A percentile compares a stretch with the other conserved stretches of the same genome.
phyloP scores from a whole-genome alignment of 2,888 invertebrate genomes.

The Dione juno region DNA sequence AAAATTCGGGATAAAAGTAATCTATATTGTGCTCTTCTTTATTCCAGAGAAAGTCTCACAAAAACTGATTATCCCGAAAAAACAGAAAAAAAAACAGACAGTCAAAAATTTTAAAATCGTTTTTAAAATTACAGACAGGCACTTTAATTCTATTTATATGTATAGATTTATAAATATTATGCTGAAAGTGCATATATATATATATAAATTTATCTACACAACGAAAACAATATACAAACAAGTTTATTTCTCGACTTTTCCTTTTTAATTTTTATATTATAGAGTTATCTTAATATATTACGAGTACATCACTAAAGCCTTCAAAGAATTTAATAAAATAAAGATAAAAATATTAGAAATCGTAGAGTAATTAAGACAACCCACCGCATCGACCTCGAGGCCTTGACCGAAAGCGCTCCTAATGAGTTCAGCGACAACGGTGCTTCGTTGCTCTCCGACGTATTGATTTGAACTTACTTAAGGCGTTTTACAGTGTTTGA shows the following conservation, averaged over 20 bases:
- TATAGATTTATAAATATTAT: too few relatives aligned
- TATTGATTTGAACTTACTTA: conserved; percentile 44
- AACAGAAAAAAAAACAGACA: too few relatives aligned
- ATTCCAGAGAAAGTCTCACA: too few relatives aligned
- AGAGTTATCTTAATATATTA: neutral
- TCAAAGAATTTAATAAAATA: conserved; percentile 46
- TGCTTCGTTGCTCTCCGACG: conserved; percentile 32
- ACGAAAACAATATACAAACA: neutral
- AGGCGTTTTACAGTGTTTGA: conserved; percentile 10
- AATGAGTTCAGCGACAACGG: conserved; percentile 69
- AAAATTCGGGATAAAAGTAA: too few relatives aligned
- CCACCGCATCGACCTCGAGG: conserved; percentile 79
- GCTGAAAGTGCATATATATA: too few relatives aligned
- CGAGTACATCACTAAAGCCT: conserved; percentile 4
- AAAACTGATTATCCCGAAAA: too few relatives aligned
- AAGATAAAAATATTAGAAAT: conserved; percentile 68
- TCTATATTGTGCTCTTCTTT: too few relatives aligned
- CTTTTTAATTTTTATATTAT: neutral
- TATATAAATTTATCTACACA: too few relatives aligned
- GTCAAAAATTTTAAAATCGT: too few relatives aligned
- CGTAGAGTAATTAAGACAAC: conserved; percentile 81
- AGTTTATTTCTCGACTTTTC: neutral
- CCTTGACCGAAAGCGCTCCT: conserved; percentile 80
- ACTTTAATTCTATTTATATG: too few relatives aligned
- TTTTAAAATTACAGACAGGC: too few relatives aligned